Conservation (phyloP, 2,888 invertebrate genomes). For the Cryptophagus acutangulus region DNA sequence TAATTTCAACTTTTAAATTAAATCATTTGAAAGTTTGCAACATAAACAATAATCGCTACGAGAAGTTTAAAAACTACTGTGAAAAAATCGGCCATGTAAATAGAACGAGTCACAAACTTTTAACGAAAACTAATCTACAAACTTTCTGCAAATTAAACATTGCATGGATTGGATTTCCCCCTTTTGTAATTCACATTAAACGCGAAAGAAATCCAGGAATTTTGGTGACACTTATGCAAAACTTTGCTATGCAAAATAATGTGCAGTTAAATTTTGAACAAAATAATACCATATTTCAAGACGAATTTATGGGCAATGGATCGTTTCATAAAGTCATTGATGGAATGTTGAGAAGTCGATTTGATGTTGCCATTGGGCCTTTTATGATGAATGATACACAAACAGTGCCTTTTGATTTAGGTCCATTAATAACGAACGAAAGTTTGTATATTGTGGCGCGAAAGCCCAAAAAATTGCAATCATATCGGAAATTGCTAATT, state of each 20-base stretch:
- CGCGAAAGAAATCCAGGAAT: conserved; percentile 15
- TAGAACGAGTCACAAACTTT: too few species aligned
- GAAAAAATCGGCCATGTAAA: background rate
- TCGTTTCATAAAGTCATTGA: conserved; percentile 11
- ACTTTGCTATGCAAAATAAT: conserved; percentile 2
- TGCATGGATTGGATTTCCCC: conserved; percentile 5
- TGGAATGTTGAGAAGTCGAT: conserved; percentile 6
- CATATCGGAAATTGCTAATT: conserved; percentile 20
- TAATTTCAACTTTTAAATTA: background rate
- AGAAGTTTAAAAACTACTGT: background rate
- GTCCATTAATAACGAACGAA: conserved; percentile 24
- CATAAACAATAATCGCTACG: background rate
- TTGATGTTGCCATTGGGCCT: conserved; percentile 24
- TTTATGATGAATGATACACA: conserved; percentile 24
- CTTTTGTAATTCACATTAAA: conserved; percentile 11
- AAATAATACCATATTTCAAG: conserved; percentile 12
- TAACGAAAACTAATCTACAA: background rate
- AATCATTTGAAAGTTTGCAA: background rate
- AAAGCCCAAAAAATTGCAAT: conserved; percentile 17
- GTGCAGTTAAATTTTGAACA: conserved; percentile 8
- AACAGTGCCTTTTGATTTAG: conserved; percentile 21
- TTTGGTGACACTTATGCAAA: conserved; percentile 14
- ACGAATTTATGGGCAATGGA: conserved; percentile 18
- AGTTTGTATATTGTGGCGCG: conserved; percentile 12
- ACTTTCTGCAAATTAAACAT: conserved; percentile 10